Percentiles rank a stretch among this genome's conserved stretches.
Conservation (phyloP, 92 coral and sea anemone genomes). For the Chrysogorgia sp. region DNA sequence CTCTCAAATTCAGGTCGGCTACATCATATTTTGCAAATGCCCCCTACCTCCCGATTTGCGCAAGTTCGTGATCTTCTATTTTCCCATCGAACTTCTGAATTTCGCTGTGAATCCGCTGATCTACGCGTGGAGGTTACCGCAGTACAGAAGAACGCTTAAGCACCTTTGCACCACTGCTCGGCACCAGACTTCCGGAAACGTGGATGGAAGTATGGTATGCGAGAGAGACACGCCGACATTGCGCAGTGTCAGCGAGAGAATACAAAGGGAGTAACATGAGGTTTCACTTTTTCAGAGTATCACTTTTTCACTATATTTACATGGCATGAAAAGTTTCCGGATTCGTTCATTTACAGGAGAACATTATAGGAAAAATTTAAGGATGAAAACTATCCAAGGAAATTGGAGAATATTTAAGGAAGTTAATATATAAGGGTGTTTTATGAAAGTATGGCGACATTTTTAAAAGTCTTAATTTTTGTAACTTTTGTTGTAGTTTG, state of each 20-base stretch:
- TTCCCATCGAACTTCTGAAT: conserved; percentile 36
- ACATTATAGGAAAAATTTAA: too few species aligned
- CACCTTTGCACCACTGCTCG: conserved; percentile 2
- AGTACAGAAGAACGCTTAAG: conserved; percentile 40
- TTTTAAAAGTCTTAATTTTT: too few species aligned
- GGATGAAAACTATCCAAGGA: too few species aligned
- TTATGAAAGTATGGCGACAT: too few species aligned
- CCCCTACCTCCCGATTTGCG: neutral
- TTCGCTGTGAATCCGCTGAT: conserved; percentile 51
- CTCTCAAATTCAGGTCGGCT: conserved; percentile 21
- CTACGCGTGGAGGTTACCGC: conserved; percentile 45
- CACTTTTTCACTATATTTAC: too few species aligned
- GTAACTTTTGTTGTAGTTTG: too few species aligned
- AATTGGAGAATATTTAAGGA: too few species aligned
- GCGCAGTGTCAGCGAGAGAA: conserved; percentile 5
- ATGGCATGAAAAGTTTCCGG: too few species aligned
- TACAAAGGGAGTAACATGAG: neutral
- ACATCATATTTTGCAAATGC: conserved; percentile 20
- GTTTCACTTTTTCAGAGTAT: neutral
- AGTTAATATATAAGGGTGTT: too few species aligned
- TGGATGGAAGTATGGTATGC: neutral
- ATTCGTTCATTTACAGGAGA: too few species aligned
- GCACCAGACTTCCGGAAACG: conserved; percentile 6
- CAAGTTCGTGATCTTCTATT: neutral
- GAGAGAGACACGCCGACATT: neutral